These are phyloP conservation scores for Tinea semifulvella DNA, from an alignment of 2,888 invertebrate species.

Conservation along the genomic window DNA sequence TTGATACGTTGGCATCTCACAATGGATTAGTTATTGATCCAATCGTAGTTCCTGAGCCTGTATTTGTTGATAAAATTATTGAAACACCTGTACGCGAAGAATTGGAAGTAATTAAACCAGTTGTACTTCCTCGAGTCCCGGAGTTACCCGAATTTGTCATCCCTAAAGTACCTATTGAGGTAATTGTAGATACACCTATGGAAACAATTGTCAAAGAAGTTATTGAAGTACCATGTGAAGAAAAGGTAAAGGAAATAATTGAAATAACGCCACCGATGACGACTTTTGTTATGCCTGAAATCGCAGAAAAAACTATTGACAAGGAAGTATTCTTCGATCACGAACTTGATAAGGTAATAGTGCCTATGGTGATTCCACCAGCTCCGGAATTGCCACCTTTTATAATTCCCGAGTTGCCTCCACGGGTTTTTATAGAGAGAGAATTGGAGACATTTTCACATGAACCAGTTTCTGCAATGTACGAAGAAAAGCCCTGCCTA, in stretches of 20 bases:
- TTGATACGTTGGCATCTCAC: too few species aligned
- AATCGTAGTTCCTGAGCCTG: not conserved
- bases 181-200: constrained; percentile 13
- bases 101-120: not conserved
- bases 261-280: not conserved
- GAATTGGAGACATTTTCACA: not conserved
- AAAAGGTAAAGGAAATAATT: not conserved
- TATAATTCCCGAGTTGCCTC: constrained; percentile 20
- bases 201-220: not conserved
- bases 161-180: constrained; percentile 16
- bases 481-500: not conserved
- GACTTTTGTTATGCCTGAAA: not conserved
- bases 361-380: constrained; percentile 17
- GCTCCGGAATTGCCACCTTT: constrained; percentile 23
- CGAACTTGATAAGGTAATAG: not conserved
- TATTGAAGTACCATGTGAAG: not conserved
- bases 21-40: not conserved
- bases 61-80: not conserved
- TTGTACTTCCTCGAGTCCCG: not conserved
- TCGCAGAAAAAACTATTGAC: not conserved
- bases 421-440: not conserved
- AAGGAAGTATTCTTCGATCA: not conserved
- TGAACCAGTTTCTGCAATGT: not conserved
- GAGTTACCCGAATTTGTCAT: constrained; percentile 2
- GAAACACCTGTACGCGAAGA: not conserved